Percentiles rank a stretch among this genome's conserved stretches.
Conservation (phyloP, 2,888 invertebrate genomes). For the Matsumyia berberina region DNA sequence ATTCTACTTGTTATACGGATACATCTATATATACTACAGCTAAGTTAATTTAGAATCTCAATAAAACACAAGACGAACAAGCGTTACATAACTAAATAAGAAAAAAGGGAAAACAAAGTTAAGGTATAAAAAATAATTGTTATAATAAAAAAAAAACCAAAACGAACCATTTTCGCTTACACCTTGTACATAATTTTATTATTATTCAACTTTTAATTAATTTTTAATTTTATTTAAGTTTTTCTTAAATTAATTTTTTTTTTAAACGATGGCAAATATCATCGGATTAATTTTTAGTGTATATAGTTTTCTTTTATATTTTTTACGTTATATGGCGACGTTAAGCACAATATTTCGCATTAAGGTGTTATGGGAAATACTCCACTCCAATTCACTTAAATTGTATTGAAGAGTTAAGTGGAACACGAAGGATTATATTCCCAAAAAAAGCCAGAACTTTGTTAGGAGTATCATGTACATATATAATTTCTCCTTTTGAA, state of each 20-base stretch:
- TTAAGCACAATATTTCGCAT: constrained; percentile 62
- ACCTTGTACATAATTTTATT: constrained; percentile 57
- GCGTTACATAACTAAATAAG: constrained; percentile 1
- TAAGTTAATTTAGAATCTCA: too few relatives aligned
- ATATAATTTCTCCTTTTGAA: too few relatives aligned
- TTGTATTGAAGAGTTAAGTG: too few relatives aligned
- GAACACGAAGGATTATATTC: too few relatives aligned
- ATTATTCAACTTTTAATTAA: constrained; percentile 14
- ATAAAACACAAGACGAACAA: too few relatives aligned
- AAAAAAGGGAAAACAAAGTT: not conserved
- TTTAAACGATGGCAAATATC: constrained; percentile 32
- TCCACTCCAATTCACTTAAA: too few relatives aligned
- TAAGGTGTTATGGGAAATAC: too few relatives aligned
- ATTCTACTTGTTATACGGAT: constrained; percentile 33
- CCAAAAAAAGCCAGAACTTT: too few relatives aligned
- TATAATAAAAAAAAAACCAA: constrained; percentile 3
- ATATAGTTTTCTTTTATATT: constrained; percentile 35
- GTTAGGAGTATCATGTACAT: too few relatives aligned
- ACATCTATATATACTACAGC: constrained; percentile 35
- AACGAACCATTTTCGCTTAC: constrained; percentile 40
- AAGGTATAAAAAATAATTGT: not conserved
- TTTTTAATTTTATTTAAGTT: constrained; percentile 18
- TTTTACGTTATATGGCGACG: constrained; percentile 52
- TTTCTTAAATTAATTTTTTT: constrained; percentile 44
- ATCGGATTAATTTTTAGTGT: constrained; percentile 48